Evolutionary conservation across 2,797 vertebrate species (phyloP), one percentile per base, ranked within the genome.

Genomic region (Characodon lateralis): DNA sequence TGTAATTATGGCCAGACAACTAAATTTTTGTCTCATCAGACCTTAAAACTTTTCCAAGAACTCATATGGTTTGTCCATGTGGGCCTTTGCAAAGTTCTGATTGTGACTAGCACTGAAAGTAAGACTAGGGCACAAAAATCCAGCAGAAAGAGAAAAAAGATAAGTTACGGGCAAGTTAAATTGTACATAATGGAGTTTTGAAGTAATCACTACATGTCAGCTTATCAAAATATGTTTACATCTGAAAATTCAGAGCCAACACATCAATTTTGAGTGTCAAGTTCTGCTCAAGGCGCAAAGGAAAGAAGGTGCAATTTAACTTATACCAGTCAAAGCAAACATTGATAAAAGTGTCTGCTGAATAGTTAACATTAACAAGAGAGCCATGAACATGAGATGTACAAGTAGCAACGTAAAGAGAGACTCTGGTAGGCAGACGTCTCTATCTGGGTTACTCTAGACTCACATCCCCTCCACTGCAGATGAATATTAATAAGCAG

Each of bases 401-500:
- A 73, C n/a, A 68, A 72, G 78, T 39, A 82, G 72, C 59, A 70
- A 74, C 10, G 6, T 63, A 72, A 28, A 78, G 51, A 86, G 86
- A 83, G 84, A 91, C 87, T 91, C 85, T 85, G 85, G 88, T 87
- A 83, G 87, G 83, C 81, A 92, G 89, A 88, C 50, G 48, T 82
- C 78, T 90, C 1, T 93, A 94, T 93, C 91, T 95, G 90, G 94
- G 93, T 94, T 95, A 93, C 91, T 89, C 90, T 83, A 91, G 85
- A 89, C 92, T 91, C 89, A 89, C 91, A 92, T 93, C 89, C 83
- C 65, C 88, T 92, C 89, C 89, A 89, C 93, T 91, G 89, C 91
- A 92, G 90, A 93, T 93, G 92, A 95, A 94, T 95, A 94, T 95
- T 94, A 94, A 95, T 93, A 91, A 91, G 91, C 82, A 86, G 93